These are phyloP conservation scores for Limonius californicus DNA, from an alignment of 1,140 invertebrate genomes.

Conservation along the genomic window DNA sequence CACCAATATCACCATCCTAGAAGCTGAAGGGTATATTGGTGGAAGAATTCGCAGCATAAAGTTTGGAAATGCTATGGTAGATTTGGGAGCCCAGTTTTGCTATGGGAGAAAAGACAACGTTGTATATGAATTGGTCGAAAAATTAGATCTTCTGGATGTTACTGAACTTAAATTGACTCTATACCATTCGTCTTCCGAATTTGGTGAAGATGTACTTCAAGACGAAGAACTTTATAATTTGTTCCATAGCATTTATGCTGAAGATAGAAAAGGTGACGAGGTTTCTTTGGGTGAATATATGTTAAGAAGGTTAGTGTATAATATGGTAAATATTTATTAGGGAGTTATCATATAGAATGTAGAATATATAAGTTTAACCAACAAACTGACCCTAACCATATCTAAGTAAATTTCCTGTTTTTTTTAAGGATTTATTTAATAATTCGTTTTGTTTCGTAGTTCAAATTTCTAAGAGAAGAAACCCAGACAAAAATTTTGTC, in stretches of 20 bases:
- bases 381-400: no score
- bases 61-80: constrained; percentile 61
- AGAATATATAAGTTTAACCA: no score
- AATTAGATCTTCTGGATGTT: constrained; percentile 50
- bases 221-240: not conserved
- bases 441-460: no score
- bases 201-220: not conserved
- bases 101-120: constrained; percentile 74
- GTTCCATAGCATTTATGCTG: not conserved
- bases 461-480: no score
- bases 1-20: constrained; percentile 55
- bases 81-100: constrained; percentile 82
- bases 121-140: constrained; percentile 61
- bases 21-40: constrained; percentile 68
- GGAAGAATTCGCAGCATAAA: constrained; percentile 60
- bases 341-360: no score
- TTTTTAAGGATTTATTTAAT: no score
- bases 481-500: no score
- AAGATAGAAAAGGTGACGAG: not conserved
- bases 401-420: no score
- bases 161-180: not conserved
- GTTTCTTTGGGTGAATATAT: not conserved
- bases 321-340: no score
- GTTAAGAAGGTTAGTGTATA: not conserved
- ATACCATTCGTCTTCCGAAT: not conserved